Evolutionary conservation across 2,888 invertebrate genomes (phyloP).

Genomic region (Leptopterna dolabrata): DNA sequence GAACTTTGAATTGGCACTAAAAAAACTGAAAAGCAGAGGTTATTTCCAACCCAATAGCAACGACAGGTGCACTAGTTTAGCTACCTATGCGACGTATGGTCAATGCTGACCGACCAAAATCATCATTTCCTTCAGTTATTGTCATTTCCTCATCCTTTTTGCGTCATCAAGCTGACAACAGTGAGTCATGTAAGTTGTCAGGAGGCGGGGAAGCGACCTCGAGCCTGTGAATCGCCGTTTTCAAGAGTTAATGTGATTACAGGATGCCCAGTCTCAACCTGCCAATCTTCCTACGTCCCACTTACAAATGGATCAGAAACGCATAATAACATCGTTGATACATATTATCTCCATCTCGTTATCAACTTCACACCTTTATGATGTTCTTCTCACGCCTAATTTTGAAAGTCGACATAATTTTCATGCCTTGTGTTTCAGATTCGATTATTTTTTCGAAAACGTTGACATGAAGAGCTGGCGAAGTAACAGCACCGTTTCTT

Average conservation of each 20-base stretch:
- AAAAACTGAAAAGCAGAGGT: no score
- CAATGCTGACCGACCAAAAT: background rate
- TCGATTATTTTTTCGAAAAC: no score
- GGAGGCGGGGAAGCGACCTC: background rate
- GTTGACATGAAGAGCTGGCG: no score
- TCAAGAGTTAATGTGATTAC: constrained; percentile 1
- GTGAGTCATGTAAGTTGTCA: background rate
- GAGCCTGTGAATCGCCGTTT: constrained; percentile 12
- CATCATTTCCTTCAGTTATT: background rate
- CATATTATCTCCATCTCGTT: background rate
- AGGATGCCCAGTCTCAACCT: constrained; percentile 14
- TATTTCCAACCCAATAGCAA: no score
- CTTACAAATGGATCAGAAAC: background rate
- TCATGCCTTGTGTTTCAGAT: no score
- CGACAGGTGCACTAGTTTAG: no score
- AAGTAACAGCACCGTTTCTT: no score
- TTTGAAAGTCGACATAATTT: no score
- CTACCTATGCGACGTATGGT: no score
- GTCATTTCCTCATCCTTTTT: background rate
- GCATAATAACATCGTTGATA: background rate
- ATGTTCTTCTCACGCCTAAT: no score
- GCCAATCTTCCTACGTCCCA: constrained; percentile 34
- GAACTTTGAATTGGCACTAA: no score
- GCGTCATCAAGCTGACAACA: background rate
- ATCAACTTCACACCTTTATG: background rate